Evolutionary conservation across 2,113 vertebrate species (phyloP).

Genomic region (Delphinus delphis): DNA sequence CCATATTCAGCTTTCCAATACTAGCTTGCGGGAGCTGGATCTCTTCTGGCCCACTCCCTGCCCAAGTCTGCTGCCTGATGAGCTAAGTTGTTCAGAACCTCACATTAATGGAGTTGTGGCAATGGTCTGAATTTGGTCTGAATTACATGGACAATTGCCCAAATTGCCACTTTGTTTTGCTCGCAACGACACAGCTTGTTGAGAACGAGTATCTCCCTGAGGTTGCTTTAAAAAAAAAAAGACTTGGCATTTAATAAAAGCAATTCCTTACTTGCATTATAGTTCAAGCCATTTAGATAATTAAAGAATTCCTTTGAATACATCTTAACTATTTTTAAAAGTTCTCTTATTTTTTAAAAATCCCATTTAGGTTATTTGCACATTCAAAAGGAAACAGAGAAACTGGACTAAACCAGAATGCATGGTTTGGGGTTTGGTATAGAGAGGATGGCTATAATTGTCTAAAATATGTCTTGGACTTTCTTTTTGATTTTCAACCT

Average conservation of each 20-base stretch:
- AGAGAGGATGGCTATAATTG: not conserved
- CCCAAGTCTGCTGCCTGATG: constrained; percentile 51
- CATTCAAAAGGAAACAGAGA: constrained; percentile 6
- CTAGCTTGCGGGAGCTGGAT: not conserved
- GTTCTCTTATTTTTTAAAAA: constrained; percentile 16
- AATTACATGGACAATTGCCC: constrained; percentile 57
- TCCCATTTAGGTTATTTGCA: constrained; percentile 17
- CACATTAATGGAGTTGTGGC: not conserved
- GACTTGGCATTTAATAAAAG: constrained; percentile 71
- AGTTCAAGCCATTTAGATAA: constrained; percentile 52
- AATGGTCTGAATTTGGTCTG: constrained; percentile 28
- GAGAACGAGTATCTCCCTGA: constrained; percentile 31
- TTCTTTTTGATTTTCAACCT: not conserved
- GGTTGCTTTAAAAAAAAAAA: constrained; percentile 31
- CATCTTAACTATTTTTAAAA: constrained; percentile 46
- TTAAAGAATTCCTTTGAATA: constrained; percentile 63
- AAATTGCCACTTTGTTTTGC: constrained; percentile 65
- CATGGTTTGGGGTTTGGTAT: not conserved
- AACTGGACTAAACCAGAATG: not conserved
- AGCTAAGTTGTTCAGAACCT: constrained; percentile 29
- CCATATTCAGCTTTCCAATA: not conserved
- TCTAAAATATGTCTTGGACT: not conserved
- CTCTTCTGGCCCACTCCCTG: not conserved
- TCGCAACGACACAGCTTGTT: constrained; percentile 24
- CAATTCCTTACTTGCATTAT: not conserved